Percentiles rank a stretch among this genome's conserved stretches.
Conservation (phyloP, 2,797 vertebrate genomes). For the Halcyon leucocephala region DNA sequence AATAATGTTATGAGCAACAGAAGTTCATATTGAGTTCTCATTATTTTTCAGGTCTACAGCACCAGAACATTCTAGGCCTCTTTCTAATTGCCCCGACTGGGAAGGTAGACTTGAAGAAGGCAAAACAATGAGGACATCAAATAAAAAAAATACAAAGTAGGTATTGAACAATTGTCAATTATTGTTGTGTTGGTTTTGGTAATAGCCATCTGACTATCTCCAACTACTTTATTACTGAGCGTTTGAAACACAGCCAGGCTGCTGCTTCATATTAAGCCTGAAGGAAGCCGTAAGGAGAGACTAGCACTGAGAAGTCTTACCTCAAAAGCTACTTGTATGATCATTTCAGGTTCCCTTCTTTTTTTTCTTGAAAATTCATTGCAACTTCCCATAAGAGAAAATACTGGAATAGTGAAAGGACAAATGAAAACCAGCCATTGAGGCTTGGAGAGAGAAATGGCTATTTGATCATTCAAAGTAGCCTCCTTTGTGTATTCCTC, state of each 20-base stretch:
- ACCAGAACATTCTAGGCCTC: conserved; percentile 74
- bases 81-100: conserved; percentile 76
- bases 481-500: background rate
- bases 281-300: background rate
- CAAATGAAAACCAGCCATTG: background rate
- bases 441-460: background rate
- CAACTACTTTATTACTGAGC: background rate
- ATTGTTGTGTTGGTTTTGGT: background rate
- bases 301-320: background rate
- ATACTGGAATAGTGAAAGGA: background rate
- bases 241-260: background rate
- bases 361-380: background rate
- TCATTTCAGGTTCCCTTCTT: background rate
- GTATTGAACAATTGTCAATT: background rate
- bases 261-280: background rate
- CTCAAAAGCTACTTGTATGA: background rate
- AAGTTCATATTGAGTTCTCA: background rate
- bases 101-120: conserved; percentile 80
- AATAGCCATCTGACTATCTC: background rate
- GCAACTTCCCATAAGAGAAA: background rate
- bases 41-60: conserved; percentile 78
- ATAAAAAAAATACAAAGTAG: conserved; percentile 78
- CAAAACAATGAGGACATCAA: conserved; percentile 74
- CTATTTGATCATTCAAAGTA: background rate
- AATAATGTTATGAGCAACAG: background rate